Conservation (phyloP, 2,888 invertebrate species). For the Escarpia spicata region DNA sequence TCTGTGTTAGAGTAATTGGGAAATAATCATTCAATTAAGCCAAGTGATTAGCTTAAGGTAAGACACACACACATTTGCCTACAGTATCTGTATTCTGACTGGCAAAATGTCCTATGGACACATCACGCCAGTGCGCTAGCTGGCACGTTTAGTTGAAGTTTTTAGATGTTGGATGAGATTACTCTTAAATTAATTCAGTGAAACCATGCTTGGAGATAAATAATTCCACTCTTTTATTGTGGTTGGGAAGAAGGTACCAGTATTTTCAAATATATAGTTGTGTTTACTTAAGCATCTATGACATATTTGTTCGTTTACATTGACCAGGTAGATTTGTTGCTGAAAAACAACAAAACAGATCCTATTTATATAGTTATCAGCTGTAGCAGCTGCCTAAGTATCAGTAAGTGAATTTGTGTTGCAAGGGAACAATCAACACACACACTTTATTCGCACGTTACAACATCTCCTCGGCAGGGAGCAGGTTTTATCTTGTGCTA, state of each 20-base stretch:
- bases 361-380: background rate
- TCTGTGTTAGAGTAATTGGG: background rate
- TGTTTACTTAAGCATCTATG: background rate
- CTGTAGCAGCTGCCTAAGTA: background rate
- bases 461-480: background rate
- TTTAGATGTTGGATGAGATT: no score
- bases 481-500: background rate
- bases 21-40: background rate
- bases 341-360: background rate
- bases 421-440: background rate
- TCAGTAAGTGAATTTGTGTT: background rate
- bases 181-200: no score
- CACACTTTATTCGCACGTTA: background rate
- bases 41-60: background rate
- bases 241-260: no score
- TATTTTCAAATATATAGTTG: no score
- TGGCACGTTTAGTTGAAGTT: no score
- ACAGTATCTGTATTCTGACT: background rate
- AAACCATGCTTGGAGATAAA: no score
- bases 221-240: no score
- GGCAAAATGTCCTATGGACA: no score
- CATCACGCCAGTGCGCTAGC: no score
- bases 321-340: background rate
- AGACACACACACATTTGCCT: background rate
- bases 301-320: no score